Conservation (phyloP, 92 coral and sea anemone genomes). For the Zoanthus gigantus region DNA sequence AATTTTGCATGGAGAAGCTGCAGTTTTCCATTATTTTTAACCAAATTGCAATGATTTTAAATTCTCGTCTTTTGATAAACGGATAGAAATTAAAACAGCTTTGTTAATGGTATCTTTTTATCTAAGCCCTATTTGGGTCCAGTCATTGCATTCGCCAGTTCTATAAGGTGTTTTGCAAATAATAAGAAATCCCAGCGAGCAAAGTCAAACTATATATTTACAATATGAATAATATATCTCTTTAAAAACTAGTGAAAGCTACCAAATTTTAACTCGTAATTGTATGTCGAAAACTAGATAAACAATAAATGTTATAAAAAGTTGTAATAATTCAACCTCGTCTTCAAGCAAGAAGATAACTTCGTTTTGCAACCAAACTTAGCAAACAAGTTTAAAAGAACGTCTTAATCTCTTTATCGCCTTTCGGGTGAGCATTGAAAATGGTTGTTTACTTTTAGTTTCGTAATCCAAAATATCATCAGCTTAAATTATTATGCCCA, state of each 20-base stretch:
- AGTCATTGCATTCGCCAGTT: not conserved
- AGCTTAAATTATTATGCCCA: not conserved
- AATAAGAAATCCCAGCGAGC: not conserved
- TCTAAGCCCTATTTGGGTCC: not conserved
- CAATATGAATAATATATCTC: slow-evolving; percentile 28
- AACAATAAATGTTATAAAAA: not conserved
- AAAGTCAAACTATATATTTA: slow-evolving; percentile 6
- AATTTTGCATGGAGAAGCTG: no score
- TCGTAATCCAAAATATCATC: slow-evolving; percentile 1
- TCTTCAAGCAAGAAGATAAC: not conserved
- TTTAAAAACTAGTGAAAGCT: slow-evolving; percentile 23
- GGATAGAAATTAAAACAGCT: not conserved
- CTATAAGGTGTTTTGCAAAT: not conserved
- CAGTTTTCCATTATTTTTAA: no score
- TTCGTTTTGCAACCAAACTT: not conserved
- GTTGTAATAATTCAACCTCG: not conserved
- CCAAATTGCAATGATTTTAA: not conserved
- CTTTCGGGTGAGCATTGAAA: not conserved
- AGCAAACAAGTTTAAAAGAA: not conserved
- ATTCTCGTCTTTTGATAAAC: not conserved
- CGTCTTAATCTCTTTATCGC: not conserved
- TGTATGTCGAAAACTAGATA: not conserved
- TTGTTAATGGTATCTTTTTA: not conserved
- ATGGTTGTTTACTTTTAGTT: not conserved
- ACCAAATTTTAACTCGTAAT: slow-evolving; percentile 13